Evolutionary conservation across 2,888 invertebrate species (phyloP), one percentile per base, ranked within the genome.

Genomic region (Camponotus fellah): DNA sequence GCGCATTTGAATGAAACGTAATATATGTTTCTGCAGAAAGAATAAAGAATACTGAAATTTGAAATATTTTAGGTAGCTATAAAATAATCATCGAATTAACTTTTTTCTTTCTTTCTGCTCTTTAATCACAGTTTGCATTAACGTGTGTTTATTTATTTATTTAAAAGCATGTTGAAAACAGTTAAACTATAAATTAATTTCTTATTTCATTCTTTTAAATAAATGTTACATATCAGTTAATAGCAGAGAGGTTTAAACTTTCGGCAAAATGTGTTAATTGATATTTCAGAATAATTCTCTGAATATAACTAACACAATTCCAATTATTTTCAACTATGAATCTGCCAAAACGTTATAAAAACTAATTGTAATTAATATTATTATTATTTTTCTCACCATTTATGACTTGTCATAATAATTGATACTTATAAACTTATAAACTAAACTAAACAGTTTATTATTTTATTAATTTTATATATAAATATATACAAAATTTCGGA

Each of bases 1-100:
- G 72, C 53, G 69, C 43, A 72, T 77, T 88, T 82, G 82, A 82
- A 21, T 12, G 21, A 32, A 5, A 74, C 53, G 32, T 69, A 64
- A 43, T 43, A 3, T 17, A 32, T 53, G 12, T 69, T 85, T 40
- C 66, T 26, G 26, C 26, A 53, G 72, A 0, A 49, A 84, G 65
- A 34, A 83, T 71, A 81, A 87, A 87, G 66, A 66, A 53, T 69
- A 88, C 81, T 75, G 87, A 87, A 68, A 80, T 66, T 32, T 83
- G 60, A 85, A 88, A 85, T 89, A 86, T 86, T 71, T 86, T 84
- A 74, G 66, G 64, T 71, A 81, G 65, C 87, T 86, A 86, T 85
- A 87, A 81, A 89, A 85, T 87, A 83, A 87, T 89, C 49, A 75
- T 85, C 76, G 77, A 81, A 84, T 85, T 87, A 87, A 88, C 86